phyloP scores from a whole-genome alignment of 1,140 invertebrate species.

The Ganaspis sp. region DNA sequence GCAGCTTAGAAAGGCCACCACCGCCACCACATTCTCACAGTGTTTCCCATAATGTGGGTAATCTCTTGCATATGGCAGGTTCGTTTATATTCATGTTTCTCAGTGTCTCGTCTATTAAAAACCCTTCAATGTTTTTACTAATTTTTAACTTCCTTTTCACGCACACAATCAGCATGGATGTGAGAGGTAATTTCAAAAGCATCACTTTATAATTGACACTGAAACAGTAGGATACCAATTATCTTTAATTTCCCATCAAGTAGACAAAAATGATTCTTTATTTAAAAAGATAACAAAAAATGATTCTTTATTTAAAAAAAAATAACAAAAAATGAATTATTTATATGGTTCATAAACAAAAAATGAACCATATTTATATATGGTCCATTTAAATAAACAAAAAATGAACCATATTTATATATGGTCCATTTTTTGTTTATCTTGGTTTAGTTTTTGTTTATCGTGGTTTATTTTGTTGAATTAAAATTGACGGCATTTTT shows the following conservation, averaged over 20 bases:
- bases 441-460: no score
- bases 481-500: slow-evolving; percentile 33
- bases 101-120: slow-evolving; percentile 34
- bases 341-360: no score
- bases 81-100: slow-evolving; percentile 59
- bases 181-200: slow-evolving; percentile 63
- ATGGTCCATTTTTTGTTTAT: no score
- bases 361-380: no score
- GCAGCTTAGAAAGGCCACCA: slow-evolving; percentile 81
- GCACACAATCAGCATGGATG: slow-evolving; percentile 69
- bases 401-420: no score
- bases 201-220: background rate
- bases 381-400: no score
- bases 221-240: no score
- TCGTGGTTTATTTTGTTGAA: no score
- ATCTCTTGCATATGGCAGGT: slow-evolving; percentile 91
- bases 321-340: slow-evolving; percentile 42
- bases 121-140: background rate
- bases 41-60: slow-evolving; percentile 83
- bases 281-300: no score
- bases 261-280: no score
- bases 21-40: slow-evolving; percentile 81
- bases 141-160: slow-evolving; percentile 29
- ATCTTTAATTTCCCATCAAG: no score
- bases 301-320: no score